phyloP scores from a whole-genome alignment of 2,888 invertebrate species.

The Caenorhabditis zanzibari region DNA sequence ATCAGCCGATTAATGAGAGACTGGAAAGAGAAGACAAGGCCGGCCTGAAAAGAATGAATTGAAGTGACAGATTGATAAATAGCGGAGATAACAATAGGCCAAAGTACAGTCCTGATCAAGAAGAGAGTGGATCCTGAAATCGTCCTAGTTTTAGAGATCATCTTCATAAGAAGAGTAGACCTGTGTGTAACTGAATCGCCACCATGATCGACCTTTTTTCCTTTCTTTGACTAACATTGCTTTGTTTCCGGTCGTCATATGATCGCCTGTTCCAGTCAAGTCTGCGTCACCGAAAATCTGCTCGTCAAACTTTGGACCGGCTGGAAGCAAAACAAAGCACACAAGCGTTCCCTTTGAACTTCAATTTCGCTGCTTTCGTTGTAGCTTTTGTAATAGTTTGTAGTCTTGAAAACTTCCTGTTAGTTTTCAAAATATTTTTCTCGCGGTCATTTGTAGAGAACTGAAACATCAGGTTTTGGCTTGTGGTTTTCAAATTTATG shows the following conservation, averaged over 20 bases:
- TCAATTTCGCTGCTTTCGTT: not conserved
- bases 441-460: too few relatives aligned
- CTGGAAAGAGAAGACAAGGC: slow-evolving; percentile 22
- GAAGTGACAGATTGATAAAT: not conserved
- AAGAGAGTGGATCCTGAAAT: not conserved
- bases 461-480: too few relatives aligned
- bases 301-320: slow-evolving; percentile 59
- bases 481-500: too few relatives aligned
- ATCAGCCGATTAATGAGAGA: slow-evolving; percentile 43
- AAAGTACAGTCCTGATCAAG: slow-evolving; percentile 36
- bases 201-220: slow-evolving; percentile 20
- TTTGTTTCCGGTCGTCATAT: slow-evolving; percentile 55
- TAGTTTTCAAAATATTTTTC: too few relatives aligned
- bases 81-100: slow-evolving; percentile 34
- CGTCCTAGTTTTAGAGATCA: slow-evolving; percentile 30
- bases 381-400: not conserved
- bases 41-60: slow-evolving; percentile 34
- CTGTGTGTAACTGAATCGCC: slow-evolving; percentile 32
- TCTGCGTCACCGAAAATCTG: slow-evolving; percentile 55
- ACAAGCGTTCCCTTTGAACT: not conserved
- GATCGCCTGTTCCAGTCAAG: slow-evolving; percentile 38
- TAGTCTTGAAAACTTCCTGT: too few relatives aligned
- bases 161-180: not conserved
- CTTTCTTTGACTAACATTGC: slow-evolving; percentile 36
- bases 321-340: slow-evolving; percentile 35